Base-by-base conservation (phyloP, 2,888 invertebrate species). In the Lymantria monacha region DNA sequence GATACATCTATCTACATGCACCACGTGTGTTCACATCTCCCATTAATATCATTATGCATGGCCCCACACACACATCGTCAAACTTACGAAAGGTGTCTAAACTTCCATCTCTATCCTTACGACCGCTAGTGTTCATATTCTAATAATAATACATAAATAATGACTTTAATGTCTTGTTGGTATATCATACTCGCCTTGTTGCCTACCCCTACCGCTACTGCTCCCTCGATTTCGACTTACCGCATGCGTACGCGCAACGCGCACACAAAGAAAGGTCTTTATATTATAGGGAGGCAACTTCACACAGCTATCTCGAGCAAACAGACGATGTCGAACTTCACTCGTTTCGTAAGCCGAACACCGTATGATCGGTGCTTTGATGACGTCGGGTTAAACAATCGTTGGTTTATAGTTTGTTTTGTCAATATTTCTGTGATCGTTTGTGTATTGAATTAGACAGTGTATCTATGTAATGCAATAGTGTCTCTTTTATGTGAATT, bases 301-400 rank as follows among this genome's bases (percentile, higher is more conserved):
- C 88, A 87, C 83, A 84, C 76, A 73, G 74, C 77, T 71, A 74
- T 73, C 70, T 70, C 70, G 72, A 14, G 3, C 15, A 13, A 63
- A 70, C 50, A 30, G 55, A 69, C 66, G 66, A 63, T 67, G 59
- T 66, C 74, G 61, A 81, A 89, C 85, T 88, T 86, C 85, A 85
- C 81, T 79, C 76, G 69, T 75, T 74, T 78, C 67, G 63, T 68
- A 69, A 70, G 69, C 61, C 63, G 73, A 71, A 72, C 76, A 77
- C 76, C 77, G 82, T 75, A 79, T 81, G 82, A 85, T 85, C 83
- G 75, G 76, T 65, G 64, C 72, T 72, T 78, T 78, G 78, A 77
- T 87, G 87, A 89, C 87, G 87, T 87, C 80, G 74, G 53, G 55
- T 59, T 63, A 77, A 79, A 85, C 82, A 81, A 80, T 81, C 73